These are phyloP conservation scores for Gobio occitaniae DNA, from an alignment of 2,797 vertebrate genomes.

Conservation along the genomic window DNA sequence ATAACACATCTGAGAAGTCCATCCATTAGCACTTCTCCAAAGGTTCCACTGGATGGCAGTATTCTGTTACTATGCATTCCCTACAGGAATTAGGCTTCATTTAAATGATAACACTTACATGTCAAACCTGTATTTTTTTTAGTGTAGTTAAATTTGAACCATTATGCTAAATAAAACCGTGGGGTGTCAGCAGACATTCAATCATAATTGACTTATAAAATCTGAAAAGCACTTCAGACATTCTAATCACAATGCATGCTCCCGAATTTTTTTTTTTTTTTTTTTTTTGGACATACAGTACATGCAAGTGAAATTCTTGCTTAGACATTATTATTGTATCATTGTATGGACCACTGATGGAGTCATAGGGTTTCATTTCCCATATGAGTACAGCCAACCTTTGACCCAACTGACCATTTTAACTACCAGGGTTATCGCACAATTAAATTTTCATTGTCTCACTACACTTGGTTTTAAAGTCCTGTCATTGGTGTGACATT, in stretches of 20 bases:
- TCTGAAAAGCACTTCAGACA: not conserved
- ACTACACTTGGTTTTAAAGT: not conserved
- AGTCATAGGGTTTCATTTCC: not conserved
- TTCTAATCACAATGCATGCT: not conserved
- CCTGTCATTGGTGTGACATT: not conserved
- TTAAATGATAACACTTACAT: not conserved
- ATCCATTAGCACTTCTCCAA: not conserved
- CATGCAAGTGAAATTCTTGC: not conserved
- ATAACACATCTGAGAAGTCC: too few species aligned
- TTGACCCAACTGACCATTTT: not conserved
- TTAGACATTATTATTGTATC: not conserved
- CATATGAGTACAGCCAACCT: not conserved
- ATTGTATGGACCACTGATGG: not conserved
- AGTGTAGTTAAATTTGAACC: not conserved
- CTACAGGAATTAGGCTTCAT: too few species aligned
- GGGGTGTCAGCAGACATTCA: not conserved
- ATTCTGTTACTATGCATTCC: conserved; percentile 12
- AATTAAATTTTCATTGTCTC: not conserved
- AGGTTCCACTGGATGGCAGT: conserved; percentile 51
- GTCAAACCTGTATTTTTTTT: not conserved
- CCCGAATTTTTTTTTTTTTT: not conserved
- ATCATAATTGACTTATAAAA: not conserved
- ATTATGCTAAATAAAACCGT: not conserved
- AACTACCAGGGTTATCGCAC: not conserved
- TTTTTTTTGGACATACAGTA: not conserved